Evolutionary conservation across 2,888 invertebrate species (phyloP), one percentile per base, ranked within the genome.

Genomic region (Hymenopus coronatus): DNA sequence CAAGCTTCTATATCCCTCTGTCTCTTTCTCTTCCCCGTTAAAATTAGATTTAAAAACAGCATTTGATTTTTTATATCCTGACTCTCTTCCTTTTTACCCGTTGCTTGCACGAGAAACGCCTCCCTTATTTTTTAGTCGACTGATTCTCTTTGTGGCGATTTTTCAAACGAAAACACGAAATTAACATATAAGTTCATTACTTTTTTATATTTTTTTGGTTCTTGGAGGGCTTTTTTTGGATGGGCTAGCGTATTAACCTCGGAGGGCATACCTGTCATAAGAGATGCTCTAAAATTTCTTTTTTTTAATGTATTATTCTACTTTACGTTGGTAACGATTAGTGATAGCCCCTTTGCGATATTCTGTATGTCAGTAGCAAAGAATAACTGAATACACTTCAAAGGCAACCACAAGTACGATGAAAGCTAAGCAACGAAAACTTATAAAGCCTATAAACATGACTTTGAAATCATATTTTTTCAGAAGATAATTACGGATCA

Each of bases 61-160:
- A 86, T 86, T 86, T 86, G 86, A 86, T 86, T 86, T 85, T 86
- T 84, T 30, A 54, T 86, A 70, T 86, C 85, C 54, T 70, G 54
- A 70, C 54, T 70, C 54, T 70, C 54, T 70, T 70, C 54, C 54
- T 70, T 70, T 70, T 70, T 70, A 70, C 54, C 54, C 54, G 54
- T 70, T 70, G 54, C 54, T 70, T 70, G 54, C 14, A 70, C 27
- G 27, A 28, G 81, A 86, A 40, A n/a, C 86, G 28, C 28, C 86
- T 46, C 28, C 86, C 86, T 86, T 86, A 86, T 86, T 86, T 86
- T 86, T 86, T 86, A 86, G 86, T 86, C 46, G 70, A 86, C 86
- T 86, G 86, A 86, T 86, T 86, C 86, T 70, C 86, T 86, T 86
- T 86, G 86, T 86, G 86, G 86, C 28, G 86, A 86, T 86, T 86